Evolutionary conservation across 2,113 vertebrate species (phyloP), one percentile per base, ranked within the genome.

Genomic region (Phyllostomus discolor): DNA sequence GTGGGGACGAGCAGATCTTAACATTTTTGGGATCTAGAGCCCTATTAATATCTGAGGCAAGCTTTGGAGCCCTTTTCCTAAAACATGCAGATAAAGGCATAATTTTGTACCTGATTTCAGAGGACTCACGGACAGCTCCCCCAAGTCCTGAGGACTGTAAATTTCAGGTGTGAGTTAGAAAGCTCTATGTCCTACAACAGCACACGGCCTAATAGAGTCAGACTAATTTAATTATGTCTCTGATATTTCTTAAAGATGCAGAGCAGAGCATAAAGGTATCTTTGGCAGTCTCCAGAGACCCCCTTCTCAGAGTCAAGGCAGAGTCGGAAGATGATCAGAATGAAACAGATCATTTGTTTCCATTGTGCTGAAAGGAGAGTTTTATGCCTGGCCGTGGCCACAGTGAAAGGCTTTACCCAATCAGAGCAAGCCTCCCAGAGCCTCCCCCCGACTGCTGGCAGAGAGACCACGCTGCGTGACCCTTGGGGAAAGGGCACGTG

Each of bases 401-500:
- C n/a, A 22, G 4, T 46, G 46, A 83, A 67, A 15, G 0, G 2
- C 19, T 50, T 35, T 43, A 35, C 20, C 26, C 54, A 46, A 50
- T 41, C 54, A 33, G 38, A 48, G n/a, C 67, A 46, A 88, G 26
- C 82, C 41, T 70, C 3, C 1, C 3, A 38, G 31, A 66, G 35
- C 41, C 12, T 72, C 24, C 38, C 43, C 10, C 6, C 24, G 76
- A 8, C 52, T 90, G 48, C 66, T 91, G 95, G 87, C 81, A 95
- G 48, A 81, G 28, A 90, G 66, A 52, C 0, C 20, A 84, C 1
- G 64, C 19, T 0, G 31, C 64, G 22, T 10, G 93, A 92, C 94
- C 38, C 64, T 15, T 69, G 95, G 90, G 76, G 91, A 81, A 82
- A 92, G 72, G 84, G 52, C 96, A 93, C 59, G 52, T 84, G 89